phyloP scores from a whole-genome alignment of 2,797 vertebrate genomes.

The Lagocephalus sceleratus region DNA sequence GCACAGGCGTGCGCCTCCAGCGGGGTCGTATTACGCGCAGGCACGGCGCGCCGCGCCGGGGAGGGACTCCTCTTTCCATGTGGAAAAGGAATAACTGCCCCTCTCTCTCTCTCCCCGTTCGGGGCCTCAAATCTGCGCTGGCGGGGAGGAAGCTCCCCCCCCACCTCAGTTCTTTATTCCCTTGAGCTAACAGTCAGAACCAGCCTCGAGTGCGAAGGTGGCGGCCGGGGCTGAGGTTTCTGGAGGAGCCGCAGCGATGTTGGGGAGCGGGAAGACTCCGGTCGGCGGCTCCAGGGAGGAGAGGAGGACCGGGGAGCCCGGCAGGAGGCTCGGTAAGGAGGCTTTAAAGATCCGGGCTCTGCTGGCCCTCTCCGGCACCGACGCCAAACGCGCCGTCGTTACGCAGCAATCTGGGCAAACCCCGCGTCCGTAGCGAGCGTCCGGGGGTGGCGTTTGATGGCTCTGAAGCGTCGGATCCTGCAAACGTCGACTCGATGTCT shows the following conservation, averaged over 20 bases:
- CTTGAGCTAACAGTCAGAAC: not conserved
- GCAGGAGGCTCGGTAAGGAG: slow-evolving; percentile 71
- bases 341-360: not conserved
- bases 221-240: too few relatives aligned
- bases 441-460: too few relatives aligned
- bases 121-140: slow-evolving; percentile 15
- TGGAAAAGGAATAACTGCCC: slow-evolving; percentile 30
- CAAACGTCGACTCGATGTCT: too few relatives aligned
- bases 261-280: slow-evolving; percentile 59
- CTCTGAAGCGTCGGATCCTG: too few relatives aligned
- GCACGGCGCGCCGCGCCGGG: slow-evolving; percentile 35
- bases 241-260: slow-evolving; percentile 44
- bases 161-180: not conserved
- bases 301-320: slow-evolving; percentile 51
- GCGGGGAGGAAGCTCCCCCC: slow-evolving; percentile 35
- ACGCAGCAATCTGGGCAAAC: too few relatives aligned
- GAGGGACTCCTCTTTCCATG: slow-evolving; percentile 50
- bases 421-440: too few relatives aligned
- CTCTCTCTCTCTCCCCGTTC: slow-evolving; percentile 5
- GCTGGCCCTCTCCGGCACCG: too few relatives aligned
- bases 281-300: slow-evolving; percentile 31
- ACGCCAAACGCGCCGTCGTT: too few relatives aligned
- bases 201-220: too few relatives aligned
- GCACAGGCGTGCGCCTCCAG: slow-evolving; percentile 37
- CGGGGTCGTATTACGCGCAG: slow-evolving; percentile 55